Base-by-base conservation (phyloP, 2,888 invertebrate genomes). In the Agapostemon virescens region DNA sequence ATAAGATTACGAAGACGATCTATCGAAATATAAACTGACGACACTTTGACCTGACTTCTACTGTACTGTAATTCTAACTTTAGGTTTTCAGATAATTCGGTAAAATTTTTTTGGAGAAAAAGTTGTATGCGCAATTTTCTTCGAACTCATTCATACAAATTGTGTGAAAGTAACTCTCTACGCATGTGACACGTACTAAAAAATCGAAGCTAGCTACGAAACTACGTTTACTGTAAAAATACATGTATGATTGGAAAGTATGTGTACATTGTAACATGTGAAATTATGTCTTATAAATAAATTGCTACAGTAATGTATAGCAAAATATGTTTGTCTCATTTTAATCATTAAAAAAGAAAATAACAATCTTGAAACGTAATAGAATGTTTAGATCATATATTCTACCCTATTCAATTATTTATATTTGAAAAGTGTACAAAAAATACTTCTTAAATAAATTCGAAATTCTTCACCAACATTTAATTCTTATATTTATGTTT, bases 251-350 rank as follows among this genome's bases (percentile, higher is more conserved):
- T 74, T 80, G 85, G 80, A 87, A 86, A 85, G 69, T 86, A 84
- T 83, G 81, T 89, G 85, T 89, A 89, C 77, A 89, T 88, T 90
- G 85, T 90, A 90, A 87, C 77, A 85, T 86, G 85, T 89, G 84
- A 86, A 88, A 85, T 81, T 84, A 88, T 87, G 70, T 88, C 86
- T 87, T 85, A 85, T 84, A 86, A 90, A 90, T 89, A 89, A 90
- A 89, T 74, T 76, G 78, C 82, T 85, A 86, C 83, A 82, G 77
- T 64, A 78, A 64, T 74, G 68, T 74, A 83, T 77, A 74, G 73
- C 82, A 77, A 82, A 63, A 82, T 30, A 11, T 26, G 69, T 68
- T 20, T 17, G 49, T 52, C 23, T 68, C 42, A n/a, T 36, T 17
- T n/a, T 9, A 45, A 55, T 52, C 2, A 30, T 30, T 30, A 0